Base-by-base conservation (phyloP, 2,888 invertebrate species). In the Rapana venosa region DNA sequence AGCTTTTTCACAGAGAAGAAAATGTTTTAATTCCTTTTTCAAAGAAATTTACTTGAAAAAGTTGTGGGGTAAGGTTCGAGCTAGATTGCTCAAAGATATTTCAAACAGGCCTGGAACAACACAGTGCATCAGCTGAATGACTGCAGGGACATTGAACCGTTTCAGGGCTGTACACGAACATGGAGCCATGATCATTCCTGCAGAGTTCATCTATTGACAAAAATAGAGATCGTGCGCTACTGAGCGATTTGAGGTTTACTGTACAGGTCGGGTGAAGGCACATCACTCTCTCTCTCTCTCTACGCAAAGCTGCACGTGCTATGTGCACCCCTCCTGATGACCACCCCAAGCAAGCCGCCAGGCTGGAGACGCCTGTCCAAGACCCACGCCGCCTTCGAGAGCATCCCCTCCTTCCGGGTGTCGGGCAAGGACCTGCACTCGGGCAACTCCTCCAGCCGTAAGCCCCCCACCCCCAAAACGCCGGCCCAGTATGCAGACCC, bases 401-500 rank as follows among this genome's bases (percentile, higher is more conserved):
- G 58, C 84, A 84, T 84, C 84, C 84, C 58, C 5, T 84, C 84
- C 15, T 36, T 84, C 36, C 84, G 84, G n/a, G 84, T 84, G 36
- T 30, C 56, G 36, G 84, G 84, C 58, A 84, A 84, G 58, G 84
- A 84, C 84, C 15, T 56, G 30, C 84, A 58, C 17, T 84, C 84
- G 1, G 30, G 58, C 58, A 47, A 26, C 58, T 17, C 84, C 84
- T 17, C 83, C 13, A 15, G 58, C 84, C 84, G 15, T 0, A 84
- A 58, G 22, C 58, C 84, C 30, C 58, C 84, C n/a, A 58, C 47
- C 8, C 81, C 84, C 56, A 84, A 77, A 47, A 89, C 86, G 47
- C 86, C 89, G 47, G 85, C 86, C 26, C 85, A 86, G 77, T 86
- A 86, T 47, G 89, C 89, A 0, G 89, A 89, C 30, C 89, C 36